Evolutionary conservation across 2,113 vertebrate genomes (phyloP), one percentile per base, ranked within the genome.

Genomic region (Struthidea cinerea): DNA sequence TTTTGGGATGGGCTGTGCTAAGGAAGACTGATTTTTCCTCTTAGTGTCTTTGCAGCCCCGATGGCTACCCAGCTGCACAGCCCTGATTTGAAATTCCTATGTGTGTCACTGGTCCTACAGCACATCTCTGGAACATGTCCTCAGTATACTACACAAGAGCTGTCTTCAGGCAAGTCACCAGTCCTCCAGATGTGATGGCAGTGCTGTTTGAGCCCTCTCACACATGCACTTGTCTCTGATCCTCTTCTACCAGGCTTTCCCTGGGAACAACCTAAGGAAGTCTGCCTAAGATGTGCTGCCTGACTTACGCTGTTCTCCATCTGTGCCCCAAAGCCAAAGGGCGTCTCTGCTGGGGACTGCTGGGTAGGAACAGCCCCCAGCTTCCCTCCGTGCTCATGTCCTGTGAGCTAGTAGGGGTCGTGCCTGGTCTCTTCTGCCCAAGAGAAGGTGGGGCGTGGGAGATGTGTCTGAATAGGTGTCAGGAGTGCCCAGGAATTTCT

Each of bases 351-450:
- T 27, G 55, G 35, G 18, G 3, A 28, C 53, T 61, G 21, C 46
- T 47, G 49, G 23, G 11, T 2, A 28, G 18, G 20, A n/a, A 59
- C 20, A 61, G 24, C 18, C 15, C 11, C 28, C 26, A 17, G 6
- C 32, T 55, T 46, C 59, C 32, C 32, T 67, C 56, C 56, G 14
- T 19, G 71, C 24, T 33, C 24, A 7, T 16, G 26, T 55, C 49
- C 59, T 41, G 7, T 11, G 23, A 41, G 35, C 60, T 47, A 41
- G 42, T 3, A 57, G 10, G 27, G 17, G 19, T 33, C 0, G 0
- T 65, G 50, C 50, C 37, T 3, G 0, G 4, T 39, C 32, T 55
- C 39, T 44, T 8, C 64, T 84, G 35, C 23, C 28, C 35, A 24
- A 74, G 27, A 79, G 50, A 44, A 75, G 47, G 50, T 6, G 20